A percentile compares a stretch with the other conserved stretches of the same genome.
These are phyloP conservation scores for Erebia epiphron DNA, from an alignment of 2,888 invertebrate genomes.

Conservation along the genomic window DNA sequence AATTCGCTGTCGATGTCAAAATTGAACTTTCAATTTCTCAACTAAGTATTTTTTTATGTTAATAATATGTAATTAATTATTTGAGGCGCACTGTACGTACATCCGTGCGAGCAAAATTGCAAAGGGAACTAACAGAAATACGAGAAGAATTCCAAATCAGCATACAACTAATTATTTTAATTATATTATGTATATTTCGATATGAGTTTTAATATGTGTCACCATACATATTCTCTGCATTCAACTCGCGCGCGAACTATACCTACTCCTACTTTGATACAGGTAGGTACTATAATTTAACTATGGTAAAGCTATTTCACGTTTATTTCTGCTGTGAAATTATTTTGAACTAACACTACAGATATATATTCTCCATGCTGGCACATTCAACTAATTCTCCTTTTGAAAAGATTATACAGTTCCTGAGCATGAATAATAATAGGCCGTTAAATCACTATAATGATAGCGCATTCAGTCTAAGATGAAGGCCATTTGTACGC, in stretches of 20 bases:
- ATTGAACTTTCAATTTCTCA: no score
- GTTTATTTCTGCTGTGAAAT: slow-evolving; percentile 6
- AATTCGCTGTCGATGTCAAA: no score
- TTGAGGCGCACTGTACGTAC: not conserved
- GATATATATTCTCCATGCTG: slow-evolving; percentile 39
- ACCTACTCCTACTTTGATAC: not conserved
- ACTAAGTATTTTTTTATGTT: no score
- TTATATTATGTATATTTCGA: not conserved
- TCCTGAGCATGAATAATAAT: slow-evolving; percentile 23
- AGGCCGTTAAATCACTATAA: slow-evolving; percentile 25
- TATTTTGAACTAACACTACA: slow-evolving; percentile 33
- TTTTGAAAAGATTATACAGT: slow-evolving; percentile 14
- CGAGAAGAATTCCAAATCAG: not conserved
- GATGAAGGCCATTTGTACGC: slow-evolving; percentile 37
- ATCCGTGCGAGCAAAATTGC: slow-evolving; percentile 1
- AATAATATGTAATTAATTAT: not conserved
- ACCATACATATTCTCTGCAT: no score
- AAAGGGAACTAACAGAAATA: not conserved
- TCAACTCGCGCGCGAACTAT: no score
- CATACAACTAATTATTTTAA: no score
- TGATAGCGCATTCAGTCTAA: slow-evolving; percentile 38
- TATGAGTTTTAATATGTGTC: no score
- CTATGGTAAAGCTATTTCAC: not conserved
- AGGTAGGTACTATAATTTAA: not conserved
- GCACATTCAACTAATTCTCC: slow-evolving; percentile 39